Conservation (phyloP, 2,888 invertebrate genomes). For the Drosophila mercatorum region DNA sequence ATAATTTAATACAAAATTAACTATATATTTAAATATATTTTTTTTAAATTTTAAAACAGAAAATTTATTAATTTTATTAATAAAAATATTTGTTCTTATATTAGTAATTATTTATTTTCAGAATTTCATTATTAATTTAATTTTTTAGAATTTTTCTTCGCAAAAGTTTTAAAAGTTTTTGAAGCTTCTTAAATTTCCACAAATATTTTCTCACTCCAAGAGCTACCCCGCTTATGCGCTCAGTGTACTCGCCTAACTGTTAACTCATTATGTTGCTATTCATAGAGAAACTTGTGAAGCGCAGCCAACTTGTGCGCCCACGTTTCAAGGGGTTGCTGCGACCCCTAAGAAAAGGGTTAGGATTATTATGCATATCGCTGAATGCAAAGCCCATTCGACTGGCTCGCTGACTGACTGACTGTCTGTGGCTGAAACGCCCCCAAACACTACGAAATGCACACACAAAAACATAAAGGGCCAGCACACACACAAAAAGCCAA, state of each 20-base stretch:
- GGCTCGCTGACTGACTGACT: constrained; percentile 9
- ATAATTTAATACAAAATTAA: neutral
- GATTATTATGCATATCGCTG: constrained; percentile 59
- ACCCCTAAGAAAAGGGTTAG: constrained; percentile 58
- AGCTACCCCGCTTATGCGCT: neutral
- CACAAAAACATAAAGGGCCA: constrained; percentile 21
- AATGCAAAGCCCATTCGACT: constrained; percentile 12
- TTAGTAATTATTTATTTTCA: neutral
- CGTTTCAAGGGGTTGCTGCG: constrained; percentile 27
- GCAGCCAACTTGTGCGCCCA: constrained; percentile 40
- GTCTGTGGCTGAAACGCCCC: constrained; percentile 4
- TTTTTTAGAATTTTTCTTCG: neutral
- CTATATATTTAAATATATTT: neutral
- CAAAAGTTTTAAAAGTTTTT: neutral
- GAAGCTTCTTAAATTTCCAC: too few relatives aligned
- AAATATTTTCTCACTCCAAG: neutral
- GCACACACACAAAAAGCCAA: constrained; percentile 66
- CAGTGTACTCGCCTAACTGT: constrained; percentile 45
- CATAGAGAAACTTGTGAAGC: constrained; percentile 61
- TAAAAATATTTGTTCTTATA: too few relatives aligned
- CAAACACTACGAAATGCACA: constrained; percentile 47
- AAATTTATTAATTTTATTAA: neutral
- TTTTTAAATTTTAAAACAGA: neutral
- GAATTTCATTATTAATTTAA: too few relatives aligned
- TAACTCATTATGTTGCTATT: constrained; percentile 65